Evolutionary conservation across 1,140 invertebrate genomes (phyloP), one percentile per base, ranked within the genome.

Genomic region (Phenacoccus solenopsis): DNA sequence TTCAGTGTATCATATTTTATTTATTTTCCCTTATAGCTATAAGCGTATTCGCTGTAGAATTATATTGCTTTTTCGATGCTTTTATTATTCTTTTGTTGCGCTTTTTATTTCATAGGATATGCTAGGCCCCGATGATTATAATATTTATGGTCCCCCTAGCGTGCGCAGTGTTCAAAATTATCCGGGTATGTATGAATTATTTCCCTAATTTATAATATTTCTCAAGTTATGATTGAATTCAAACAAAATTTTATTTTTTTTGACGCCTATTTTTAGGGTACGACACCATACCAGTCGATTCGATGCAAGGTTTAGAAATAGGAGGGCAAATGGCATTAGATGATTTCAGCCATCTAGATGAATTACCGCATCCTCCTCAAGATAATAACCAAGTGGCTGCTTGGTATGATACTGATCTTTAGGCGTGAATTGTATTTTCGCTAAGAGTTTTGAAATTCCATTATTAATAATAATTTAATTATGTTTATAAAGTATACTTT

Each of bases 361-460:
- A 88, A 75, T 88, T 90, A 68, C 89, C 91, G 74, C 80, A 81
- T 64, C 93, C 91, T 57, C 91, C 92, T 67, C 89, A 89, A 75
- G 91, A 93, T 78, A 91, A 93, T 80, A 90, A 88, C 77, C 91
- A 94, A 77, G 87, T 92, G 69, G 90, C 92, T 73, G 91, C 93
- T 75, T 96, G 94, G 94, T 96, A 95, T 81, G 94, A 97, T 80
- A 96, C 94, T 73, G 94, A 96, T 80, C 87, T 96, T 75, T 97
- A 89, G 82, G 9, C 22, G 16, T n/a, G n/a, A n/a, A n/a, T n/a
- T n/a, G n/a, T n/a, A n/a, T n/a, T n/a, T n/a, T n/a, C n/a, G n/a
- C n/a, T n/a, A n/a, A n/a, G n/a, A n/a, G n/a, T n/a, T n/a, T n/a
- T n/a, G n/a, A n/a, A n/a, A n/a, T n/a, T n/a, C n/a, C n/a, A n/a